Evolutionary conservation across 2,113 vertebrate species (phyloP), one percentile per base, ranked within the genome.

Genomic region (Epinephelus moara): DNA sequence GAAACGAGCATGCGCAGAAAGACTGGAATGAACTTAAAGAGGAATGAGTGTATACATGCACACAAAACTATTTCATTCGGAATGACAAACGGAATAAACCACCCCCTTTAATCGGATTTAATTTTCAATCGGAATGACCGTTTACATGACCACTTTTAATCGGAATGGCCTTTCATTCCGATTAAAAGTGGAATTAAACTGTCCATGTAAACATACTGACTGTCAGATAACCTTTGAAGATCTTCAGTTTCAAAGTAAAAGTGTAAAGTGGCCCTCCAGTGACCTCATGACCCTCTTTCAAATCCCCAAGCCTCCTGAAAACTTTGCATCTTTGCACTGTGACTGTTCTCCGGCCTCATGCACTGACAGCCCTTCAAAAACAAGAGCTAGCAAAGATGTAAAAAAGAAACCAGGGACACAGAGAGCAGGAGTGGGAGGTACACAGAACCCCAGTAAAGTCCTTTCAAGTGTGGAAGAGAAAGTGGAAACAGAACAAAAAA

Each of bases 371-470:
- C 14, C 11, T 47, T 76, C 47, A 49, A 53, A 66, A 63, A 42
- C 57, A 73, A 15, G 21, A 57, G 59, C 15, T 13, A 23, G 3
- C 21, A 61, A 66, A 70, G 19, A 37, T 50, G 21, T 49, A 55
- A 17, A 7, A 57, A 15, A 27, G 12, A 56, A 1, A 75, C 19
- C 59, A 50, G 49, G 73, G 27, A 57, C 13, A 37, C 13, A 40
- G 30, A n/a, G 14, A 25, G 47, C 6, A 62, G 23, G 23, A 23
- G 21, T 55, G 13, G 27, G 45, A 69, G 45, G 12, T 40, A 62
- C 67, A 85, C 61, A 76, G 47, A 82, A 49, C 7, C 17, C 17
- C 14, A 81, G 68, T 42, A 50, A 49, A 81, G 70, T 59, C 2
- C 75, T 74, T 63, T 76, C 27, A 78, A 63, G 8, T 2, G 15